Percentiles rank a stretch among this genome's conserved stretches.
Evolutionary conservation across 2,113 vertebrate species (phyloP).

Genomic region (Aspiorhynchus laticeps): DNA sequence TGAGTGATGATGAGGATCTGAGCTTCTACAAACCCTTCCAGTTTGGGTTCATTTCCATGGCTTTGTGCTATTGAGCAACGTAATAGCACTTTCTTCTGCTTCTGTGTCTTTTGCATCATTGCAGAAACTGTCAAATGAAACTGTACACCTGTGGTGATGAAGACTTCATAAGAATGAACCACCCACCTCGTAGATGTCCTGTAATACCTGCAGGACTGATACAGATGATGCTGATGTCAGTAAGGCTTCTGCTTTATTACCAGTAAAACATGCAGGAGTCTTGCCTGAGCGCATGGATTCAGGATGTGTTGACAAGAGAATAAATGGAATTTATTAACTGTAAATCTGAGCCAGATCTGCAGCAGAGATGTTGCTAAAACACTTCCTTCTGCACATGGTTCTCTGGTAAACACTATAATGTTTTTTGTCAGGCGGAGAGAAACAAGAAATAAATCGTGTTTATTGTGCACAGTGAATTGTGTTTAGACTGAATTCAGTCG

Average conservation of each 20-base stretch:
- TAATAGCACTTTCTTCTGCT: neutral
- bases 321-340: neutral
- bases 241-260: slow-evolving; percentile 6
- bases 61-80: neutral
- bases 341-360: neutral
- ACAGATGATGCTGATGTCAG: neutral
- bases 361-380: neutral
- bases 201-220: neutral
- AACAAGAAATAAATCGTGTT: neutral
- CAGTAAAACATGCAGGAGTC: neutral
- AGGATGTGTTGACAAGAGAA: slow-evolving; percentile 10
- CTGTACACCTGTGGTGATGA: neutral
- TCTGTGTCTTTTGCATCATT: slow-evolving; percentile 12
- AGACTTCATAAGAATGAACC: neutral
- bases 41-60: slow-evolving; percentile 8
- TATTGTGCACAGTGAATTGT: neutral
- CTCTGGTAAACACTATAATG: neutral
- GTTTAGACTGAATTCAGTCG: neutral
- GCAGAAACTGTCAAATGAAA: slow-evolving; percentile 6
- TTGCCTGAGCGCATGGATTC: neutral
- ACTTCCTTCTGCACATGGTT: neutral
- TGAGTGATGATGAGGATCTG: neutral
- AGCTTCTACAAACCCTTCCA: neutral
- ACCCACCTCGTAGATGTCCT: neutral
- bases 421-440: neutral